Evolutionary conservation across 1,140 invertebrate genomes (phyloP), one percentile per base, ranked within the genome.

Genomic region (Drosophila ficusphila): DNA sequence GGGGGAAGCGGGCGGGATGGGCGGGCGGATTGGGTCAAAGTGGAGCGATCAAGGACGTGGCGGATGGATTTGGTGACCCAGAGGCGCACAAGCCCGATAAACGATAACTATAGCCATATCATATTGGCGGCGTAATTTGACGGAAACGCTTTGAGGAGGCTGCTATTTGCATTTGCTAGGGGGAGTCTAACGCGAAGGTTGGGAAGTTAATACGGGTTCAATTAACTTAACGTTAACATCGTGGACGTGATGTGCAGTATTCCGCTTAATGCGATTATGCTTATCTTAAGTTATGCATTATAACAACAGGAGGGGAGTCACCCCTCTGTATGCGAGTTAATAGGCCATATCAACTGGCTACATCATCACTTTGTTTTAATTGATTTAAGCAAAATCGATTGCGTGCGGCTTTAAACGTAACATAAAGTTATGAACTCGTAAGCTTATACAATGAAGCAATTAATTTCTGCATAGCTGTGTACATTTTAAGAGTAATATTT

Each of bases 171-270:
- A 61, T 61, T 61, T 36, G 49, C 33, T 16, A 4, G 2, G 6
- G 36, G 47, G 23, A 61, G 27, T 62, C 21, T 21, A 18, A 18
- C 12, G 54, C 18, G 3, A 8, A 27, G 34, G 54, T 18, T 39
- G n/a, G 11, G 16, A n/a, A 16, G 54, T 31, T 51, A 52, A 67
- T 67, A 67, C 27, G 19, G 16, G 27, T 29, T 41, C 61, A 52
- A 67, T 67, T 67, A 67, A 67, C 60, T 67, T 67, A 42, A 42
- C 44, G 60, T 65, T 67, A 41, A 21, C 61, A 52, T 52, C 47
- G 5, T 33, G 61, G 41, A 67, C 60, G 61, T 67, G 60, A 52
- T 42, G 60, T 27, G 44, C 61, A 67, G 41, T 16, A 33, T 52
- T 21, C 12, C 62, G 12, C 18, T 31, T 67, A 67, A 67, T 41